Base-by-base conservation (phyloP, 64 coral and sea anemone species). In the Catalaphyllia jardinei region DNA sequence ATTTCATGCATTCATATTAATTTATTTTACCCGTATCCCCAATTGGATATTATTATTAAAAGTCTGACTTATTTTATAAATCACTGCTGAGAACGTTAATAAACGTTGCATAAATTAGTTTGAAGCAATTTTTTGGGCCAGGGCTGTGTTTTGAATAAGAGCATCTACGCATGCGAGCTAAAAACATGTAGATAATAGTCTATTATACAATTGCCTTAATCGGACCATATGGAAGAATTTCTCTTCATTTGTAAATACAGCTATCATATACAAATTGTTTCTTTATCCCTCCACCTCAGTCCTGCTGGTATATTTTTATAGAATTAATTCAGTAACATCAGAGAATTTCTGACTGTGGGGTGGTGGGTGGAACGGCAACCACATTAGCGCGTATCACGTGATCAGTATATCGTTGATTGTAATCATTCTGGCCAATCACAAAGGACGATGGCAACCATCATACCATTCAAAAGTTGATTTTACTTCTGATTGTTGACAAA, bases 231-330 rank as follows among this genome's bases (percentile, higher is more conserved):
- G 24, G 74, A 77, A 46, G 35, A 49, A 7, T 77, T 38, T 49
- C 4, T 46, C 76, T 15, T 57, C n/a, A 78, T 69, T 55, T 55
- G 51, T 55, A 55, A 79, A 29, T 79, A 79, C 29, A 50, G n/a
- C 19, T 14, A 55, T 57, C 49, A 55, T 79, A 6, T 57, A 27
- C 1, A 55, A 57, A 46, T 4, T 52, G 24, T 55, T 29, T 24
- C 76, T n/a, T 27, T 51, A n/a, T 77, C 42, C 42, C 75, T 15
- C 25, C 46, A 52, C 49, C 22, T 8, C 12, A 55, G 49, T 13
- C 19, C 46, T 27, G 25, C 51, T 12, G 76, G 38, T 79, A 51
- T 79, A 79, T 79, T 79, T 79, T 79, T 79, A 27, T 79, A 51
- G 55, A 79, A 79, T 79, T 52, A 55, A 55, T 59, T 24, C 65